Evolutionary conservation across 2,888 invertebrate species (phyloP).

Genomic region (Cryptosula pallasiana): DNA sequence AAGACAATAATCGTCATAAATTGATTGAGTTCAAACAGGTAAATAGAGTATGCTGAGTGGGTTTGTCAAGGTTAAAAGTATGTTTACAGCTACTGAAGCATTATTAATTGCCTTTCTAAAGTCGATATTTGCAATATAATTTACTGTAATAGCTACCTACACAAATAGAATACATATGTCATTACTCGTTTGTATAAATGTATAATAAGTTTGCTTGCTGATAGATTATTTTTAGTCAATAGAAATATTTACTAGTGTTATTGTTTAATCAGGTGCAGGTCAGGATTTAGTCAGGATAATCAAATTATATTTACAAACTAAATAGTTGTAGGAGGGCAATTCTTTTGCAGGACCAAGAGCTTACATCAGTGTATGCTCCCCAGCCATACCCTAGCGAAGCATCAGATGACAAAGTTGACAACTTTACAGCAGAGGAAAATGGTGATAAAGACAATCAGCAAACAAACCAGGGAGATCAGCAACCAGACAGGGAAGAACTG

Average conservation of each 20-base stretch:
- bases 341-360: conserved; percentile 11
- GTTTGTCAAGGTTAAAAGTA: background rate
- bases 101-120: too few relatives aligned
- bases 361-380: conserved; percentile 14
- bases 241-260: background rate
- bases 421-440: conserved; percentile 6
- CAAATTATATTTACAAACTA: background rate
- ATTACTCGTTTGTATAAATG: background rate
- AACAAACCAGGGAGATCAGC: background rate
- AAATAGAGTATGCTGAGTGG: background rate
- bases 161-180: background rate
- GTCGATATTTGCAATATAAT: too few relatives aligned
- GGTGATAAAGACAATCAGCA: background rate
- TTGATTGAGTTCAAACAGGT: conserved; percentile 17
- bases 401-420: background rate
- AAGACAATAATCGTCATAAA: conserved; percentile 5
- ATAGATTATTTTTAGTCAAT: background rate
- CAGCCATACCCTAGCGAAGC: background rate
- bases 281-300: background rate
- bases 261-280: background rate
- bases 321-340: background rate
- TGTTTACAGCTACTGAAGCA: background rate
- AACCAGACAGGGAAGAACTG: background rate
- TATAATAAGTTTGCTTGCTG: background rate
- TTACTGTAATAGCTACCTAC: background rate